Percentiles rank a stretch among this genome's conserved stretches.
These are phyloP conservation scores for Apostichopus japonicus DNA, from an alignment of 35 echinoderm and acorn worm species.

Conservation along the genomic window DNA sequence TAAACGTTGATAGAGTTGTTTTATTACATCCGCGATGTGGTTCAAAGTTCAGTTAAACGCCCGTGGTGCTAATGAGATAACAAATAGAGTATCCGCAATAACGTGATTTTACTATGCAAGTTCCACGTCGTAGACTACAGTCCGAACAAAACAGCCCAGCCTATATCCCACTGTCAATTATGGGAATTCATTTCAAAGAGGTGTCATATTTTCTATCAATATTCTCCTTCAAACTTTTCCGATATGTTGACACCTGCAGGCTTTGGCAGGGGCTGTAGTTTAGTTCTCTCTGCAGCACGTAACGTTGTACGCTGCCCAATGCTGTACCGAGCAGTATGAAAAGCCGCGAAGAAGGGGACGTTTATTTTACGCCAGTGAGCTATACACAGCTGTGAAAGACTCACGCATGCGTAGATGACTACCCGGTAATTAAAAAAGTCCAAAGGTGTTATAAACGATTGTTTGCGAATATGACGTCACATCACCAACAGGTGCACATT, in stretches of 20 bases:
- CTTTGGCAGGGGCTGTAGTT: neutral
- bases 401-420: neutral
- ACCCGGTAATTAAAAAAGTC: neutral
- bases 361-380: neutral
- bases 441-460: constrained; percentile 17
- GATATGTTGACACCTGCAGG: constrained; percentile 7
- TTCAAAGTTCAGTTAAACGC: too few species aligned
- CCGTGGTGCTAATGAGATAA: too few species aligned
- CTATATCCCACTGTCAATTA: too few species aligned
- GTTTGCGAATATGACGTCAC: constrained; percentile 9
- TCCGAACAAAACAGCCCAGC: too few species aligned
- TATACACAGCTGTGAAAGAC: neutral
- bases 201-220: neutral
- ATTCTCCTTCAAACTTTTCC: neutral
- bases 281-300: neutral
- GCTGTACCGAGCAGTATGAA: neutral
- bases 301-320: neutral
- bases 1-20: too few species aligned
- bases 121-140: too few species aligned
- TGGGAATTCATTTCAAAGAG: too few species aligned
- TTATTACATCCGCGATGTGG: too few species aligned
- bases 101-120: too few species aligned
- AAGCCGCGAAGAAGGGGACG: neutral
- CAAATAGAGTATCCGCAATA: too few species aligned
- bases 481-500: neutral